Evolutionary conservation across 2,113 vertebrate species (phyloP).

Genomic region (Aix galericulata): DNA sequence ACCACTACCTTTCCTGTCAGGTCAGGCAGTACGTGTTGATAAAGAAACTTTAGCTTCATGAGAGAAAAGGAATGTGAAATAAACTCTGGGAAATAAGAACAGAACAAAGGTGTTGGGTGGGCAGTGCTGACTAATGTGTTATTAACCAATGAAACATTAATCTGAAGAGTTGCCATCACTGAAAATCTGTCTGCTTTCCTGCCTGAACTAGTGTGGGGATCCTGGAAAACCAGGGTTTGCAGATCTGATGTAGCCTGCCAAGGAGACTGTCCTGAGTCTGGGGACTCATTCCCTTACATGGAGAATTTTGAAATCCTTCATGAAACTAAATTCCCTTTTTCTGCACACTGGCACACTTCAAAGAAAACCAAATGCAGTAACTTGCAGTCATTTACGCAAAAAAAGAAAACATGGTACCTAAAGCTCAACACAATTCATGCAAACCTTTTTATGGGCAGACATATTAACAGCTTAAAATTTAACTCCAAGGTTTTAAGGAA

Average conservation of each 20-base stretch:
- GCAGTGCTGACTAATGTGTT: conserved; percentile 31
- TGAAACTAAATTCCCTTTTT: conserved; percentile 46
- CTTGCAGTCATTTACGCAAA: background rate
- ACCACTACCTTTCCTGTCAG: conserved; percentile 87
- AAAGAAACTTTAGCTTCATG: conserved; percentile 90
- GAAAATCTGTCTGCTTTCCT: background rate
- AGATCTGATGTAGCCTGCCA: background rate
- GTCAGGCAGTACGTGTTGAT: conserved; percentile 88
- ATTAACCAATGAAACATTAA: conserved; percentile 31
- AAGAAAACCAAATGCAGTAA: background rate
- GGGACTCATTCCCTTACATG: background rate
- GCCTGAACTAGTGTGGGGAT: background rate
- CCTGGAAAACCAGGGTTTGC: background rate
- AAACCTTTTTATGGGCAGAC: background rate
- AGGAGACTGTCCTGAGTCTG: background rate
- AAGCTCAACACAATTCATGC: background rate
- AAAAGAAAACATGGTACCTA: background rate
- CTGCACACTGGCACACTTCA: background rate
- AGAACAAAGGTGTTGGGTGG: conserved; percentile 58
- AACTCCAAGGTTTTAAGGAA: background rate
- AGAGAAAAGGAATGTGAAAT: conserved; percentile 95
- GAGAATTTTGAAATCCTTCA: conserved; percentile 38
- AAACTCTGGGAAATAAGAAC: conserved; percentile 84
- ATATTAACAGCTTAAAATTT: background rate
- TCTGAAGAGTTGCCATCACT: background rate